Conservation (phyloP, 2,113 vertebrate genomes). For the Myocastor coypus region DNA sequence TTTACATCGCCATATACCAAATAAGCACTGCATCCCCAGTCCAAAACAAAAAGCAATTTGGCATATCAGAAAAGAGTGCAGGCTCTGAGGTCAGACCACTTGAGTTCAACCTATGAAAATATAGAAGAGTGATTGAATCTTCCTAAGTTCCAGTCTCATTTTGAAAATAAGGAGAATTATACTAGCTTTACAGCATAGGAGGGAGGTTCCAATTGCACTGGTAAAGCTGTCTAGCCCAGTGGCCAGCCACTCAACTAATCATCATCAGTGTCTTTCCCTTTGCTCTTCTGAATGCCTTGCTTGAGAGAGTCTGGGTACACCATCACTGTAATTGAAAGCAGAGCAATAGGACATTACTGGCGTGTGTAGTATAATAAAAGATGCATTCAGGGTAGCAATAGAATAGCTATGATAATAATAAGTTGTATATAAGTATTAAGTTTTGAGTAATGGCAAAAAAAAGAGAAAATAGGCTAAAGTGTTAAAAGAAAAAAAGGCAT, state of each 20-base stretch:
- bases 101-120: background rate
- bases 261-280: background rate
- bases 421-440: conserved; percentile 47
- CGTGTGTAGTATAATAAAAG: conserved; percentile 50
- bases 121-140: background rate
- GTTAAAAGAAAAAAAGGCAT: background rate
- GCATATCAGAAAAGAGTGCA: background rate
- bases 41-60: background rate
- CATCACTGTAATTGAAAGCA: background rate
- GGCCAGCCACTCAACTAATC: background rate
- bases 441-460: conserved; percentile 18
- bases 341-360: conserved; percentile 49
- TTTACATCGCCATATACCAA: conserved; percentile 27
- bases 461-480: conserved; percentile 15
- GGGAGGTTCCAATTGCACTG: background rate
- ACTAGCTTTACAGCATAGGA: background rate
- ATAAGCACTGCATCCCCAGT: background rate
- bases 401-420: conserved; percentile 63
- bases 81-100: background rate
- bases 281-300: background rate
- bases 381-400: conserved; percentile 55
- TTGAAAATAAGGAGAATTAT: background rate
- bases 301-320: background rate
- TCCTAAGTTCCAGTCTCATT: conserved; percentile 26
- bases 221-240: background rate